These are phyloP conservation scores for Larimichthys crocea DNA, from an alignment of 2,113 vertebrate species.

Conservation along the genomic window DNA sequence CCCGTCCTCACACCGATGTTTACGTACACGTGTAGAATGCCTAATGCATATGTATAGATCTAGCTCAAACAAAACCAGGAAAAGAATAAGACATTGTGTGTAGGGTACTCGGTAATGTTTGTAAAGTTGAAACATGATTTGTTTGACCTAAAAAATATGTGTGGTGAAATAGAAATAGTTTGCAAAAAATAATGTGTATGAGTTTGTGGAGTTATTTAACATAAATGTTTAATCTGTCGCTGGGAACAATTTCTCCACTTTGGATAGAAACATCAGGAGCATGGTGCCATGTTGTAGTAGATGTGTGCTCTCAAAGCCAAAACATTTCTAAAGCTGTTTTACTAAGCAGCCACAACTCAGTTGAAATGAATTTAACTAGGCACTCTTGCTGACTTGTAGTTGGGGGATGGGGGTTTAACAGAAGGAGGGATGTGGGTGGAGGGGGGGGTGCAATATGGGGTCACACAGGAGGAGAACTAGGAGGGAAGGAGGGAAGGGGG, in stretches of 20 bases:
- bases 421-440: slow-evolving; percentile 28
- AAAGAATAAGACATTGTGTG: not conserved
- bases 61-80: not conserved
- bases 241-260: not conserved
- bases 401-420: slow-evolving; percentile 70
- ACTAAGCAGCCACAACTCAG: slow-evolving; percentile 64
- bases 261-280: not conserved
- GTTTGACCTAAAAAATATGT: not conserved
- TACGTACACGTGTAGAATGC: slow-evolving; percentile 17
- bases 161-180: not conserved
- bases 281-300: not conserved
- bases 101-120: not conserved
- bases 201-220: not conserved
- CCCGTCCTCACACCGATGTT: slow-evolving; percentile 32
- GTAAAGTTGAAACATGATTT: no score
- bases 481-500: slow-evolving; percentile 51
- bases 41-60: slow-evolving; percentile 11
- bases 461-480: slow-evolving; percentile 66
- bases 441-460: slow-evolving; percentile 71
- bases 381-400: slow-evolving; percentile 67
- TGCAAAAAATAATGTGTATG: not conserved
- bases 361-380: slow-evolving; percentile 75
- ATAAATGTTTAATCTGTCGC: not conserved
- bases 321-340: slow-evolving; percentile 61
- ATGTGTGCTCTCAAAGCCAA: slow-evolving; percentile 25